Percentiles rank a stretch among this genome's conserved stretches.
phyloP scores from a whole-genome alignment of 2,797 vertebrate species.

The Manis pentadactyla region DNA sequence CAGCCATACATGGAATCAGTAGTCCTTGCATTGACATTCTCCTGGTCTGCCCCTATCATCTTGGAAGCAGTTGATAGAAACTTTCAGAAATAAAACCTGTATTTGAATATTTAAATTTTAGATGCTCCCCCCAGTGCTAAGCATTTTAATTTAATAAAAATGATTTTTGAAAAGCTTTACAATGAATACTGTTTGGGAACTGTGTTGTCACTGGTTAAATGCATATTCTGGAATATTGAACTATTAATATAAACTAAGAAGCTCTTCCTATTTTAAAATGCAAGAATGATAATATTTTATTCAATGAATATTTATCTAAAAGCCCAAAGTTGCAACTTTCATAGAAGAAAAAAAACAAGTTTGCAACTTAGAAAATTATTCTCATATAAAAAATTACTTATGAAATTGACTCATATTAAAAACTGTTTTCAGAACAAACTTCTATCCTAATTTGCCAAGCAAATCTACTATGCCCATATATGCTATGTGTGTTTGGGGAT shows the following conservation, averaged over 20 bases:
- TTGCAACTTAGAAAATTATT: not conserved
- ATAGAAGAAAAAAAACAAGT: not conserved
- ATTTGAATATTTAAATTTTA: not conserved
- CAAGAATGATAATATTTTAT: not conserved
- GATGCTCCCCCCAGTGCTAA: not conserved
- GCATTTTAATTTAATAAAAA: constrained; percentile 24
- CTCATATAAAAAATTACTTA: not conserved
- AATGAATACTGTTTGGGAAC: not conserved
- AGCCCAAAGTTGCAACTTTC: not conserved
- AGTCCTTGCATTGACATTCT: not conserved
- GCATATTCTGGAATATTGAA: not conserved
- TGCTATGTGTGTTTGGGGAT: not conserved
- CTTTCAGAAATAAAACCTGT: not conserved
- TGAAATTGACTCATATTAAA: no score
- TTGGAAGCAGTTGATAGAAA: not conserved
- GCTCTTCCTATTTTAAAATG: constrained; percentile 7
- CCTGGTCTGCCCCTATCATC: not conserved
- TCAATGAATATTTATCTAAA: constrained; percentile 5
- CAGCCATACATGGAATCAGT: not conserved
- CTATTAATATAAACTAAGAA: not conserved
- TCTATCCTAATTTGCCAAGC: not conserved
- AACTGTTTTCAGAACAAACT: not conserved
- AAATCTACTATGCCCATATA: not conserved
- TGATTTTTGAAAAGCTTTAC: not conserved
- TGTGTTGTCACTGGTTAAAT: not conserved